Evolutionary conservation across 2,888 invertebrate genomes (phyloP), one percentile per base, ranked within the genome.

Genomic region (Andricus quercusramuli): DNA sequence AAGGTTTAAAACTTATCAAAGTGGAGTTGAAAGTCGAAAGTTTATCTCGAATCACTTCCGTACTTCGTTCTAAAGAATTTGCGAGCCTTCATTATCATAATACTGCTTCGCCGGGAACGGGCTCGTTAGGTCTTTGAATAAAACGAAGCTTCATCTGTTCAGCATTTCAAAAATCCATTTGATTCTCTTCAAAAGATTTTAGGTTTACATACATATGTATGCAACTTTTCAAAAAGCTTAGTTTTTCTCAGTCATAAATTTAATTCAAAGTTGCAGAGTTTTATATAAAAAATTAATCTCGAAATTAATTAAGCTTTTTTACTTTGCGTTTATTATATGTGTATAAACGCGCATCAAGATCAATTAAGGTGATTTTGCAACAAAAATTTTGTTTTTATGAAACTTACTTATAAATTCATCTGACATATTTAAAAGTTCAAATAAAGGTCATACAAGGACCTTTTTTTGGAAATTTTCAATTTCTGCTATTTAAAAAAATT

Each of bases 1-100:
- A 65, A 37, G 32, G 65, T 65, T 65, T 65, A 65, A 65, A 65
- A 65, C 65, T 65, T 65, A 65, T 65, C 65, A 65, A 65, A 65
- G 32, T 65, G 17, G 65, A 65, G 37, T 37, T 65, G 65, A 65
- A 65, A 65, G 65, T 65, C 65, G 65, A 65, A 65, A 65, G 65
- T 65, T 65, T 65, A 65, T 65, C 65, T 65, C 37, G 65, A 65
- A 65, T 65, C 65, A 65, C 32, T 65, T 65, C 32, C 32, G 37
- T 29, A 65, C 32, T 65, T 65, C 65, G 32, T 65, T 65, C 65
- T 37, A 37, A 65, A 65, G 65, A 65, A 65, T 65, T 65, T 65
- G 65, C 65, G 32, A 65, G 65, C 9, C 65, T 65, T 65, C 64
- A 65, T 65, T 65, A 65, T 65, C 65, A 65, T 65, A 65, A 37